These are phyloP conservation scores for Odontesthes bonariensis DNA, from an alignment of 2,113 vertebrate genomes.

Conservation along the genomic window DNA sequence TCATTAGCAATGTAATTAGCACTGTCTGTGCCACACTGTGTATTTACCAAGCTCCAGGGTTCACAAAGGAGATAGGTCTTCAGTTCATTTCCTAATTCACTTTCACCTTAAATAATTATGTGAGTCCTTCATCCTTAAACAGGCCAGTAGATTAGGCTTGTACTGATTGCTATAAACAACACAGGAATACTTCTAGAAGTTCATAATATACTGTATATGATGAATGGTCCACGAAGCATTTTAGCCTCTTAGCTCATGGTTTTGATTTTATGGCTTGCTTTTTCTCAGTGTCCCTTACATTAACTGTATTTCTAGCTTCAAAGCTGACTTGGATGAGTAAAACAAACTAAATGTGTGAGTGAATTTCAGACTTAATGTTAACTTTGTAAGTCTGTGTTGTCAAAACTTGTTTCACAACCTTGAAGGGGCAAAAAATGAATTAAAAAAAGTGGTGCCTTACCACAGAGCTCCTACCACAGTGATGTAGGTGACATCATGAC, in stretches of 20 bases:
- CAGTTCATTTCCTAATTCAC: neutral
- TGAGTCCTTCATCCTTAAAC: neutral
- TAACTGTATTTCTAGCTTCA: too few species aligned
- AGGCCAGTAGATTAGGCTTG: slow-evolving; percentile 4
- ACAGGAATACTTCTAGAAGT: too few species aligned
- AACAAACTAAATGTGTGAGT: too few species aligned
- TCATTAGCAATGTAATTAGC: slow-evolving; percentile 53
- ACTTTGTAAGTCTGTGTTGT: too few species aligned
- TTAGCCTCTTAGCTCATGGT: neutral
- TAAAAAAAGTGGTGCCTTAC: neutral
- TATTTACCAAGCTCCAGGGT: slow-evolving; percentile 23
- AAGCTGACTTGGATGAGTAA: too few species aligned
- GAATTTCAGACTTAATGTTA: neutral
- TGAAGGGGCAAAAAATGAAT: neutral
- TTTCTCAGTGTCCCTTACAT: neutral
- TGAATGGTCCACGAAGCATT: neutral
- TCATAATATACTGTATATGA: too few species aligned
- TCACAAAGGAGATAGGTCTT: neutral
- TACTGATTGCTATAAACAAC: neutral
- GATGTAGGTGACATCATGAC: neutral
- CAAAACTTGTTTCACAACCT: neutral
- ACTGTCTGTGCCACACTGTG: slow-evolving; percentile 31
- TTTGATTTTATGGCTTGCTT: neutral
- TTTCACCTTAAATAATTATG: neutral
- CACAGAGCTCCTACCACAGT: neutral